Percentiles rank a stretch among this genome's conserved stretches.
Conservation (phyloP, 2,888 invertebrate genomes). For the Eupithecia vulgata region DNA sequence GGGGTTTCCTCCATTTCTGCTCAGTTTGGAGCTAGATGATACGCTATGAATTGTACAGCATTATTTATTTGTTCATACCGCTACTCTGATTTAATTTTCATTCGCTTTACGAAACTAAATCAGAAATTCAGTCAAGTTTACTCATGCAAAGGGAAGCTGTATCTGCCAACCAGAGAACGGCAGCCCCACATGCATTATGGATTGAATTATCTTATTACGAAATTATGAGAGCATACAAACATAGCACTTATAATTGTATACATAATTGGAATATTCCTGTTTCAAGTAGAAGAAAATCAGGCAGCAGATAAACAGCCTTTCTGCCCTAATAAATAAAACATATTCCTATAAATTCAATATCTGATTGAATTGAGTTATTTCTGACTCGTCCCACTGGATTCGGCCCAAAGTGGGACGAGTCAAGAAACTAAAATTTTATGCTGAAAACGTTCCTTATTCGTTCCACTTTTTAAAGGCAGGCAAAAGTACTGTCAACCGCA, state of each 20-base stretch:
- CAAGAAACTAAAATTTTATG: too few relatives aligned
- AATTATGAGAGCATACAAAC: background rate
- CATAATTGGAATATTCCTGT: background rate
- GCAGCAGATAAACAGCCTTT: too few relatives aligned
- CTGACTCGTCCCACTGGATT: too few relatives aligned
- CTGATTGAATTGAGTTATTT: too few relatives aligned
- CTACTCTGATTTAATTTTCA: background rate
- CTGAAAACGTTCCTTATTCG: too few relatives aligned
- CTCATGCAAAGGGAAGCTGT: background rate
- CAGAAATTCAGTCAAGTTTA: background rate
- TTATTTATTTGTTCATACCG: background rate
- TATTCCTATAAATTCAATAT: too few relatives aligned
- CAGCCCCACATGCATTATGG: background rate
- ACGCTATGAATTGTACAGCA: background rate
- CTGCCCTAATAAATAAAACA: too few relatives aligned
- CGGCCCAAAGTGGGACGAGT: too few relatives aligned
- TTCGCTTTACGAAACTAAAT: background rate
- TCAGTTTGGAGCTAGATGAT: background rate
- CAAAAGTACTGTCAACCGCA: too few relatives aligned
- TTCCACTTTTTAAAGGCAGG: too few relatives aligned
- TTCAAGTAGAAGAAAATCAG: background rate
- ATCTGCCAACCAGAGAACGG: background rate
- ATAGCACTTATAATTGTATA: background rate
- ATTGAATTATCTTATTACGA: slow-evolving; percentile 1
- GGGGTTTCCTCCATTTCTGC: background rate